Conservation (phyloP, 1,140 invertebrate genomes). For the Sinonovacula constricta region DNA sequence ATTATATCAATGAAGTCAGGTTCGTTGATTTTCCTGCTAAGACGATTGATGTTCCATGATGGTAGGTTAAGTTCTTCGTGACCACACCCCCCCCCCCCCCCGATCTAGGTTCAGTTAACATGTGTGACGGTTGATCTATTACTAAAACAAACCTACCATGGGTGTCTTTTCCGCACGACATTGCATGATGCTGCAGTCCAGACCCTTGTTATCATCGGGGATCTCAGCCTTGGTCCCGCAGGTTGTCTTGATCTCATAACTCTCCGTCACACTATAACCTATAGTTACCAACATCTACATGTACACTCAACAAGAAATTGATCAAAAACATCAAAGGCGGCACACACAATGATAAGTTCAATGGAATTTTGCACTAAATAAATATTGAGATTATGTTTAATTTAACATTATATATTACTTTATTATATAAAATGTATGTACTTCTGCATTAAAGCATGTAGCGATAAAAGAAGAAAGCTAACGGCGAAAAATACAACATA, state of each 20-base stretch:
- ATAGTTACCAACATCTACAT: no score
- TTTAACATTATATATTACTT: no score
- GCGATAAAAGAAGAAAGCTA: no score
- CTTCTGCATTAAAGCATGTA: no score
- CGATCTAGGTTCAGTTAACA: no score
- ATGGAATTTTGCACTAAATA: no score
- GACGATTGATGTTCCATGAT: not conserved
- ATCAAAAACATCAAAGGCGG: no score
- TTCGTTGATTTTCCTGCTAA: not conserved
- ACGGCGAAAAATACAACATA: no score
- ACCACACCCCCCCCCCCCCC: not conserved
- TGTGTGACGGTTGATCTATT: not conserved
- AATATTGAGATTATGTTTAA: no score
- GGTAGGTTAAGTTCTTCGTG: not conserved
- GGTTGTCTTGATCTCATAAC: slow-evolving; percentile 66
- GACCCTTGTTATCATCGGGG: slow-evolving; percentile 44
- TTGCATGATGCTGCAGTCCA: slow-evolving; percentile 33
- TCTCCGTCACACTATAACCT: slow-evolving; percentile 41
- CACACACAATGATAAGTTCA: no score
- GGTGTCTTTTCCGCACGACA: not conserved
- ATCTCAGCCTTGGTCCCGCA: slow-evolving; percentile 74
- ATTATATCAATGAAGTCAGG: not conserved
- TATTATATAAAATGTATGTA: no score
- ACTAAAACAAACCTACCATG: not conserved
- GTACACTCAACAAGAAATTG: no score